Conservation (phyloP, 2,797 vertebrate species). For the Semaprochilodus insignis region DNA sequence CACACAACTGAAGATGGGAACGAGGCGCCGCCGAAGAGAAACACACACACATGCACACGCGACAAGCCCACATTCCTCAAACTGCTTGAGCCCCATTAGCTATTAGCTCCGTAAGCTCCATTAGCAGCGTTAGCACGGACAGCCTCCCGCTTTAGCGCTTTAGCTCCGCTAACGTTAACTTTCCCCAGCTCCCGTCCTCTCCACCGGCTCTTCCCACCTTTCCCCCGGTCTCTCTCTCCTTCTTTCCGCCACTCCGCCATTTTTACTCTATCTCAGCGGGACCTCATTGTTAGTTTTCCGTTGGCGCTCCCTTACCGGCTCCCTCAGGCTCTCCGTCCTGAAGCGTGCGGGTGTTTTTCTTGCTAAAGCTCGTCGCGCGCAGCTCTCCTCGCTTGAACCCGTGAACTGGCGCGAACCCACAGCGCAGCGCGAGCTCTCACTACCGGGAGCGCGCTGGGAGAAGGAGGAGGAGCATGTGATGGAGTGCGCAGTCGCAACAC, state of each 20-base stretch:
- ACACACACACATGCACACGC: background rate
- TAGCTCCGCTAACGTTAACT: background rate
- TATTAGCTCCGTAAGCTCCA: background rate
- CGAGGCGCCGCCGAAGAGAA: background rate
- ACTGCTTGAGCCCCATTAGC: background rate
- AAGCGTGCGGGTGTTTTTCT: slow-evolving; percentile 55
- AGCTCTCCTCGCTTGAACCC: slow-evolving; percentile 83
- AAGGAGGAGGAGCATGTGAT: background rate
- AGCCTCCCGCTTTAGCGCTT: background rate
- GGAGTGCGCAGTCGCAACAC: slow-evolving; percentile 64
- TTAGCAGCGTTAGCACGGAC: background rate
- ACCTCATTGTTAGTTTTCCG: background rate
- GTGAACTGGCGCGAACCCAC: slow-evolving; percentile 82
- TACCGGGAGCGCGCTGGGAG: background rate
- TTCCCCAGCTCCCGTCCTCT: slow-evolving; percentile 1
- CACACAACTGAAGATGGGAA: background rate
- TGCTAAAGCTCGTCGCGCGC: slow-evolving; percentile 53
- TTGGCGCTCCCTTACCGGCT: background rate
- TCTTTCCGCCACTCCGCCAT: background rate
- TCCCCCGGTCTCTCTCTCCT: background rate
- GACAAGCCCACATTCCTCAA: background rate
- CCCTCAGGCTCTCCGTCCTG: background rate
- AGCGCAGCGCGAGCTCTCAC: slow-evolving; percentile 72
- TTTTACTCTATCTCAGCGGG: background rate
- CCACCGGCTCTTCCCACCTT: background rate